Evolutionary conservation across 1,140 invertebrate species (phyloP), one percentile per base, ranked within the genome.

Genomic region (Drosophila nigrodunni): DNA sequence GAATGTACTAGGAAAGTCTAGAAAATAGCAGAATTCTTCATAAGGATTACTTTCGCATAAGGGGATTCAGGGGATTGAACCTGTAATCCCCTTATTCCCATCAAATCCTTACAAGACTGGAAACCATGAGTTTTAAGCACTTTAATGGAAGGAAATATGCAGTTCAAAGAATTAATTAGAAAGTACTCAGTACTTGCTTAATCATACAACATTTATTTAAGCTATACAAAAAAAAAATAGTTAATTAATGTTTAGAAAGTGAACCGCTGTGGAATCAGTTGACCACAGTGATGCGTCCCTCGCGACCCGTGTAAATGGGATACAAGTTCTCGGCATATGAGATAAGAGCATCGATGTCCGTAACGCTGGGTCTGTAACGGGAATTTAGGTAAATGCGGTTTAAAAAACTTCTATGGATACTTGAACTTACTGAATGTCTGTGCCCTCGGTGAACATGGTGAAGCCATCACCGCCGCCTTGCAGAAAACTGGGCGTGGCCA

Each of bases 391-490:
- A 21, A 30, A 30, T 30, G 25, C 6, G 25, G 35, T 13, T 35
- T 43, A 35, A 13, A 10, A 47, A 7, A 9, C 7, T 47, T 5
- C 6, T 18, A 25, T 0, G 18, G 43, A 2, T 6, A 21, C 3
- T 35, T 2, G 18, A n/a, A 82, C 82, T 69, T 62, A 91, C 90
- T 83, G 75, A 3, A 78, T n/a, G 58, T 92, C 78, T 0, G 66
- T 79, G 49, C 70, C 87, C 9, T 87, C 78, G 58, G 58, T 67
- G 6, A 92, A 62, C 75, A 94, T 93, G 46, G 91, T 82, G 78
- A 91, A 94, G 0, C 95, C 95, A 77, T 96, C 96, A 11, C 96
- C 96, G 7, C 96, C 96, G 2, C 93, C 90, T 1, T 94, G 93
- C 7, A 97, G 89, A 80, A 95, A 97, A 58, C 93, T 94, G 39